phyloP scores from a whole-genome alignment of 2,888 invertebrate species.

The Caenorhabditis imperialis region DNA sequence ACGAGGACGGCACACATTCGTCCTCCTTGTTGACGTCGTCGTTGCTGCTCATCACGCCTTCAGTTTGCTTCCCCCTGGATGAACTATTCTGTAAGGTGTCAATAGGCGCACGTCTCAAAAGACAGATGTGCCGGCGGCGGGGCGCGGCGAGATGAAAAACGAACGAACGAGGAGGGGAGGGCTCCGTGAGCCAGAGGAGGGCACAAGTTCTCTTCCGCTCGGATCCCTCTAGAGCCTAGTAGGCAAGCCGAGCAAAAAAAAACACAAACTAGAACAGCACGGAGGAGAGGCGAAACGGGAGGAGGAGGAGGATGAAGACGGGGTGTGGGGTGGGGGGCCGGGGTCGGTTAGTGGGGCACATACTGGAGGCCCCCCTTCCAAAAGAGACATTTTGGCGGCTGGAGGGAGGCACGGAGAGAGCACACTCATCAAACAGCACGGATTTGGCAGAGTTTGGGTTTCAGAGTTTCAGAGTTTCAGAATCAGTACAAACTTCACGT shows the following conservation, averaged over 20 bases:
- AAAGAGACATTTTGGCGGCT: slow-evolving; percentile 54
- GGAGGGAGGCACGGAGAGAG: slow-evolving; percentile 35
- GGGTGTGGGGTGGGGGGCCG: slow-evolving; percentile 50
- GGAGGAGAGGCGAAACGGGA: slow-evolving; percentile 35
- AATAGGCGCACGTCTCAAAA: background rate
- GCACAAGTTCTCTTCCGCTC: slow-evolving; percentile 34
- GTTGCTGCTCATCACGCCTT: slow-evolving; percentile 11
- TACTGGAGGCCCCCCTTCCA: slow-evolving; percentile 41
- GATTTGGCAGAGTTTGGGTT: slow-evolving; percentile 36
- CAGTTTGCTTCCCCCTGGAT: slow-evolving; percentile 43
- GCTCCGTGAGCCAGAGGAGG: slow-evolving; percentile 4
- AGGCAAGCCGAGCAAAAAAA: too few species aligned
- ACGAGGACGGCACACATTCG: slow-evolving; percentile 45
- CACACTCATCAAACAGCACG: slow-evolving; percentile 52
- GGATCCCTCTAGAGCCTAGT: slow-evolving; percentile 50
- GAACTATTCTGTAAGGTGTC: slow-evolving; percentile 43
- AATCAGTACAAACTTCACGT: slow-evolving; percentile 1
- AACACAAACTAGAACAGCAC: slow-evolving; percentile 57
- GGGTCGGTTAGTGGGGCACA: slow-evolving; percentile 46
- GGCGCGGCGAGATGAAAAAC: slow-evolving; percentile 29
- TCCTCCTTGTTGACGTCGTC: slow-evolving; percentile 37
- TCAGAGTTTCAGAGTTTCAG: background rate
- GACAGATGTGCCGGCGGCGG: background rate
- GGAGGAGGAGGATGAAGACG: slow-evolving; percentile 41
- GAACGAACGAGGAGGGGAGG: slow-evolving; percentile 6